Percentiles rank a stretch among this genome's conserved stretches.
Conservation (phyloP, 2,797 vertebrate species). For the Pelochelys cantorii region DNA sequence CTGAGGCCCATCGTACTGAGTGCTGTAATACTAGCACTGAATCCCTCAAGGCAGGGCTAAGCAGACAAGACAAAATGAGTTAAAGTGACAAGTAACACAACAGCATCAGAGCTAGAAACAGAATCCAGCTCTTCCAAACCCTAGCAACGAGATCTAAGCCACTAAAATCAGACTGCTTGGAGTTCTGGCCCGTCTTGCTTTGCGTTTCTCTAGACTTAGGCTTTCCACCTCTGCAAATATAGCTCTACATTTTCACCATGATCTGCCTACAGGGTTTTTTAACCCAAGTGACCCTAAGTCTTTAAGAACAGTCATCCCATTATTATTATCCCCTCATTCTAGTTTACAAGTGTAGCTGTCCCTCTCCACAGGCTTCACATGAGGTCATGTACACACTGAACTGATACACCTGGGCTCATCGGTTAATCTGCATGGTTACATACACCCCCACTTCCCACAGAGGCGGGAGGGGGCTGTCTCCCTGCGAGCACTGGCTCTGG, state of each 20-base stretch:
- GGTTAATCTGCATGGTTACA: too few relatives aligned
- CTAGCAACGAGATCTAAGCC: not conserved
- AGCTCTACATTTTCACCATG: accelerated
- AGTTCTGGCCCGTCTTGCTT: accelerated
- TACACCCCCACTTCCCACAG: too few relatives aligned
- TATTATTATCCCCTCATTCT: too few relatives aligned
- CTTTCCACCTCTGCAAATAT: not conserved
- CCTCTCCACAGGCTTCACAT: not conserved
- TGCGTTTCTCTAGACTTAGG: accelerated
- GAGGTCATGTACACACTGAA: too few relatives aligned
- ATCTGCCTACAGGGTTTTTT: accelerated
- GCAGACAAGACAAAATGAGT: not conserved
- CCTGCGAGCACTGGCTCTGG: too few relatives aligned
- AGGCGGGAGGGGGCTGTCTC: too few relatives aligned
- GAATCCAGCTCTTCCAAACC: not conserved
- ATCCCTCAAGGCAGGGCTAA: not conserved
- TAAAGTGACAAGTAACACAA: not conserved
- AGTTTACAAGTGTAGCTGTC: accelerated
- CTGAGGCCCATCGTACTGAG: too few relatives aligned
- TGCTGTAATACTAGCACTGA: not conserved
- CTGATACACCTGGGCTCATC: too few relatives aligned
- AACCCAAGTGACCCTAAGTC: not conserved
- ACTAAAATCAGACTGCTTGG: accelerated
- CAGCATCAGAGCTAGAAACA: not conserved
- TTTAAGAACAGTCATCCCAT: not conserved